Base-by-base conservation (phyloP, 2,113 vertebrate genomes). In the Casuarius casuarius region DNA sequence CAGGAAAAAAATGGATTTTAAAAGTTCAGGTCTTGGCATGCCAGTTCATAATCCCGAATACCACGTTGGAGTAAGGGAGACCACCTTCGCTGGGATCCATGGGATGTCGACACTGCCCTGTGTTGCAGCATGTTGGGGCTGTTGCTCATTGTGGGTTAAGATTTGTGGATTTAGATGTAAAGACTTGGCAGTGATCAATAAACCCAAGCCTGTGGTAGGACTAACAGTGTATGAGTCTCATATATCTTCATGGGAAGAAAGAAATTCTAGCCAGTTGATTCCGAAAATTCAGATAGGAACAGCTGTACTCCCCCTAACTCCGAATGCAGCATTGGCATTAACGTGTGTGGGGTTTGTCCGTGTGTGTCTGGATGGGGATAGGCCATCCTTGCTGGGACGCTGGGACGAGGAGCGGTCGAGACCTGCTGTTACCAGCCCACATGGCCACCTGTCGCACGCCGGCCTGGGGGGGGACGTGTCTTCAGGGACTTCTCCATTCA, bases 401-500 rank as follows among this genome's bases (percentile, higher is more conserved):
- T 44, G 63, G 38, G 58, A 22, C 19, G 40, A 10, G 31, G 19
- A 28, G 33, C 52, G 31, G 10, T 15, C 52, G 6, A 16, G 54
- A 31, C 9, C 48, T 58, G 67, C 86, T 51, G 33, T 13, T 26
- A 19, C 26, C 59, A 46, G 75, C 40, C 25, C 51, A n/a, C 61
- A 73, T 70, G 35, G 31, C 16, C 40, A n/a, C 10, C 0, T 44
- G 1, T 11, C 18, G 4, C 38, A 65, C 0, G 1, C 33, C 75
- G 54, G 75, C 51, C 22, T 49, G 19, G 65, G 4, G 71, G 4
- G 4, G 35, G 31, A 25, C 3, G 2, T 22, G 51, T 62, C 66
- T 11, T 68, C 35, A 35, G 77, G 70, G 29, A 54, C 25, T 49
- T 21, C 12, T 62, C 59, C 51, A 40, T 48, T 48, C 49, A 31